Base-by-base conservation (phyloP, 1,140 invertebrate genomes). In the Leptinotarsa lineolata region DNA sequence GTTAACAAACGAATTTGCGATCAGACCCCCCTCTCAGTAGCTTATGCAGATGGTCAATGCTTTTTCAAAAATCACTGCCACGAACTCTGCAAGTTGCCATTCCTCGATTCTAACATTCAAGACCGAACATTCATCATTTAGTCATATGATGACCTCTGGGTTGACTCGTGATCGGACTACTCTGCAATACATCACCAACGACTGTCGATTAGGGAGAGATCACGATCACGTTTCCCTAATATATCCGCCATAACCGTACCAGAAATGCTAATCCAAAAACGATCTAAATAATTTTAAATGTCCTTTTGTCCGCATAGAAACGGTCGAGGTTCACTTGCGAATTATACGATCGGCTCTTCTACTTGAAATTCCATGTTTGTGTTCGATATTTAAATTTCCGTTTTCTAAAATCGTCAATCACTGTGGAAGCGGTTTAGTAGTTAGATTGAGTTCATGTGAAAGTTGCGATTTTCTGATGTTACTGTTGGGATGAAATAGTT, bases 261-360 rank as follows among this genome's bases (percentile, higher is more conserved):
- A 30, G n/a, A 30, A 63, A 63, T 63, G 61, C 61, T 22, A 63
- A 63, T 63, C 61, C 61, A 30, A 63, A 63, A 63, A 20, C 61
- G 61, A 63, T 63, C 61, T 63, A 63, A 30, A 63, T 63, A 63
- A 63, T 63, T 63, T 63, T n/a, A 63, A 63, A 63, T 63, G 61
- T 63, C 61, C 21, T 54, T 54, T 18, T 54, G n/a, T 15, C n/a
- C 48, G 48, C 15, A 54, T 54, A 54, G n/a, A 18, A 54, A 54
- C 48, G 48, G 48, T 54, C 48, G 48, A 54, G 48, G 48, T 54
- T n/a, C 48, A 54, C 48, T 16, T 4, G 48, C 48, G n/a, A n/a
- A 54, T 0, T 54, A 15, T 54, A 54, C 16, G 48, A 54, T 54
- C 16, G 48, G 15, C 13, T 15, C 6, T n/a, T n/a, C 48, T 54